phyloP scores from a whole-genome alignment of 2,113 vertebrate species.

The Zootoca vivipara region DNA sequence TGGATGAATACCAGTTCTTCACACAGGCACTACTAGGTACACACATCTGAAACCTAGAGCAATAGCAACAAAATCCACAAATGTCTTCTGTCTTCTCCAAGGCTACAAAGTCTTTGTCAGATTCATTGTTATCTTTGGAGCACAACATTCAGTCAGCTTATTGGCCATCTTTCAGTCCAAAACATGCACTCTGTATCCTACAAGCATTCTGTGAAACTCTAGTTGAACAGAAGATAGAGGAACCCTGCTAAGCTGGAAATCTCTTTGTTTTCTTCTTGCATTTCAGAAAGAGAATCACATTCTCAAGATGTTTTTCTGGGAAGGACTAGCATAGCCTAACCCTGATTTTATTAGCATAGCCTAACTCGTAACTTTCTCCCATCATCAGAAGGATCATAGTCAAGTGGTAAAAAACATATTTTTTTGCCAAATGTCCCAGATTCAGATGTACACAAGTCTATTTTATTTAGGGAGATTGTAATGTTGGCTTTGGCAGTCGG shows the following conservation, averaged over 20 bases:
- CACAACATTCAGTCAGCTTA: neutral
- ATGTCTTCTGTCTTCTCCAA: neutral
- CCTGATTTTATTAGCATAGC: neutral
- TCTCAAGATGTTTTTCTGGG: neutral
- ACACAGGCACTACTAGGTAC: conserved; percentile 88
- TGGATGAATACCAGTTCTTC: conserved; percentile 97
- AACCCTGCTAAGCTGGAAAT: neutral
- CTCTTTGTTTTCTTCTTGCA: neutral
- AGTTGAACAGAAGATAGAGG: neutral
- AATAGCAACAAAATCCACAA: neutral
- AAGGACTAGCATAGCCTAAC: neutral
- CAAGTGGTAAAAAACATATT: neutral
- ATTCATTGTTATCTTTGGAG: neutral
- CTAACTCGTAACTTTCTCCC: neutral
- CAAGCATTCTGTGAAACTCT: neutral
- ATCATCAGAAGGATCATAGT: neutral
- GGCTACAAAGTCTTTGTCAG: neutral
- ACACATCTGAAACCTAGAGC: conserved; percentile 36
- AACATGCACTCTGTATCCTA: neutral
- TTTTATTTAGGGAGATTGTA: neutral
- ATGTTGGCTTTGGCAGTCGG: neutral
- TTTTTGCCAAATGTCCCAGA: neutral
- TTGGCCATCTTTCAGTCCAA: neutral
- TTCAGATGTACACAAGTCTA: neutral
- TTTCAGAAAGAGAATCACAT: neutral